Evolutionary conservation across 2,797 vertebrate species (phyloP).

Genomic region (Sebastes goodei): DNA sequence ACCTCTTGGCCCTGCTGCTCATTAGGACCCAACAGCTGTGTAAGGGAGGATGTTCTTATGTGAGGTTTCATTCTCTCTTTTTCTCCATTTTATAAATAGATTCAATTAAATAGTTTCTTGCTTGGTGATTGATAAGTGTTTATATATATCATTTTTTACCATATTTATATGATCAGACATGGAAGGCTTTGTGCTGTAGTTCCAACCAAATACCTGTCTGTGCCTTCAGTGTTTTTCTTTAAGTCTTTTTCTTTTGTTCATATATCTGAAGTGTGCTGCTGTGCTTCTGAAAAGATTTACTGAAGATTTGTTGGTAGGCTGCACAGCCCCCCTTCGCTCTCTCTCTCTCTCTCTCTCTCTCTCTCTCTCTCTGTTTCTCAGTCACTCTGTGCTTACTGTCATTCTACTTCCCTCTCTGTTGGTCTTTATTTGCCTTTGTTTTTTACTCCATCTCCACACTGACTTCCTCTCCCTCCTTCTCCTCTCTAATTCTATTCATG

Average conservation of each 20-base stretch:
- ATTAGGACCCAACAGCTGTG: neutral
- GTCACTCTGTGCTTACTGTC: slow-evolving; percentile 54
- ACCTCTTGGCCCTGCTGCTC: neutral
- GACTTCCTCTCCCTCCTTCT: slow-evolving; percentile 61
- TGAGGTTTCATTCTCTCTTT: neutral
- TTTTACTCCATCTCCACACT: slow-evolving; percentile 60
- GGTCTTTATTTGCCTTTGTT: slow-evolving; percentile 77
- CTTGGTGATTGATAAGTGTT: neutral
- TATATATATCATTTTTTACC: neutral
- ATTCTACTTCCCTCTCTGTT: slow-evolving; percentile 55
- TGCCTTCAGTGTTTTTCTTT: neutral
- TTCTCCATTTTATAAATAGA: neutral
- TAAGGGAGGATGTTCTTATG: neutral
- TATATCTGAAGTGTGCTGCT: slow-evolving; percentile 7
- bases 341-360: neutral
- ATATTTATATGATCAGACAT: neutral
- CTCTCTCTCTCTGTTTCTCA: slow-evolving; percentile 22
- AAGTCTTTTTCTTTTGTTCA: slow-evolving; percentile 9
- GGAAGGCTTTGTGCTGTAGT: neutral
- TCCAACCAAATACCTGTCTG: neutral
- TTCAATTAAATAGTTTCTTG: neutral
- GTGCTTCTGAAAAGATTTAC: slow-evolving; percentile 48
- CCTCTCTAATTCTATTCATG: slow-evolving; percentile 79
- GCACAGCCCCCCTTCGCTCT: neutral
- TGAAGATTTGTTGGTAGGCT: slow-evolving; percentile 50